Evolutionary conservation across 1,140 invertebrate genomes (phyloP).

Genomic region (Teleopsis dalmanni): DNA sequence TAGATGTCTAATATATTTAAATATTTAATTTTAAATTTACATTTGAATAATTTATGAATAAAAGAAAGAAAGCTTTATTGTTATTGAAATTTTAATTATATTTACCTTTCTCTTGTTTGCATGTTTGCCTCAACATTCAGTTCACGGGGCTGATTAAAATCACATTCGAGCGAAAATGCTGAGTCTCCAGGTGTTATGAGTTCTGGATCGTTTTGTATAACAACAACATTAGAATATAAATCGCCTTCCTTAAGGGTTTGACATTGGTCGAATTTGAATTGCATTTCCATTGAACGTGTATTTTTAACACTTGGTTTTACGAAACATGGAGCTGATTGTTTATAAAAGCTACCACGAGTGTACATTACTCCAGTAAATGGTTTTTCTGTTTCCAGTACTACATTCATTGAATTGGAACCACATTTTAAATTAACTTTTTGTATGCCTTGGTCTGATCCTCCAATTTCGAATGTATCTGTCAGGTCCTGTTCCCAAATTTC

Average conservation of each 20-base stretch:
- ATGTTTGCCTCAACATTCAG: conserved; percentile 49
- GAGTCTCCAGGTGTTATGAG: conserved; percentile 56
- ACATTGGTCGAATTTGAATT: conserved; percentile 51
- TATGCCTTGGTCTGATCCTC: conserved; percentile 49
- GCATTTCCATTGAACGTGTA: conserved; percentile 47
- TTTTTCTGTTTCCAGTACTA: conserved; percentile 49
- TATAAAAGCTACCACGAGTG: conserved; percentile 53
- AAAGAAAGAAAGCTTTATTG: conserved; percentile 10
- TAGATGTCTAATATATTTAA: conserved; percentile 36
- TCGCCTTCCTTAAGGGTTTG: conserved; percentile 50
- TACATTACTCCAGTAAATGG: conserved; percentile 56
- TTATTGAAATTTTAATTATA: not conserved
- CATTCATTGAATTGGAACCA: conserved; percentile 49
- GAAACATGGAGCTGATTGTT: conserved; percentile 51
- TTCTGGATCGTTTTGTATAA: conserved; percentile 57
- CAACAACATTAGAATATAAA: conserved; percentile 50
- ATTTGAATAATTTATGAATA: conserved; percentile 4
- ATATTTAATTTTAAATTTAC: conserved; percentile 10
- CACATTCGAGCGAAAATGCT: conserved; percentile 55
- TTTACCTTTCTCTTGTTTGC: conserved; percentile 43
- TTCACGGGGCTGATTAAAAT: conserved; percentile 49
- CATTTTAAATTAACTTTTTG: conserved; percentile 49
- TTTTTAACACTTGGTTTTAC: conserved; percentile 43
- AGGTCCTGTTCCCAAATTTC: conserved; percentile 51
- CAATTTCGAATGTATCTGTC: conserved; percentile 50